Base-by-base conservation (phyloP, 1,140 invertebrate species). In the Sitodiplosis mosellana region DNA sequence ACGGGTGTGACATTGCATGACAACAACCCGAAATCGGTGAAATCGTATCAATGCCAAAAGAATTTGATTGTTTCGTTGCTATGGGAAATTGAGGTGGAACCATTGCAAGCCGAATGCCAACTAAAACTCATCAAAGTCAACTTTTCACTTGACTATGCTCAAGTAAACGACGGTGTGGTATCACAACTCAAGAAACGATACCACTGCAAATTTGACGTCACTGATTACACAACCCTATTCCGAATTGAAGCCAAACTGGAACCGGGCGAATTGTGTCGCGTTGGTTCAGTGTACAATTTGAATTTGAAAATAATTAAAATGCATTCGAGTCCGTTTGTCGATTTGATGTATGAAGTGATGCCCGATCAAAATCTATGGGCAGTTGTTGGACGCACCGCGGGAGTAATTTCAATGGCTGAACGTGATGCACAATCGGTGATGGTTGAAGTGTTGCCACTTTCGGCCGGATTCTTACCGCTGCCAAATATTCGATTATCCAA, bases 341-440 rank as follows among this genome's bases (percentile, higher is more conserved):
- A 83, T 52, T 70, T 94, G 1, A 92, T 92, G 84, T 94, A 94
- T 61, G 88, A 94, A 64, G 86, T 94, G 8, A 64, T 90, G 27
- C 84, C 83, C 21, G 89, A 93, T 67, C 85, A 87, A 61, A 82
- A 80, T 20, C 79, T 89, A 70, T 94, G 91, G 90, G 88, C 86
- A 3, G 81, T 94, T 12, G 85, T 86, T 60, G 88, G 88, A 37
- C 73, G 83, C 50, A 87, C 86, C 47, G 83, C 87, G 51, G 77
- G 85, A 45, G 83, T 91, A 14, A 76, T 91, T 43, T 82, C 76
- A 8, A 75, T 90, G 64, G 83, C 86, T 52, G 69, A 70, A 37
- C 65, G 73, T 14, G 75, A 79, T 44, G 74, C 76, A 45, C 82
- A 87, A 63, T 76, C 70, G 45, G 81, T 91, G 40, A 76, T 76